Evolutionary conservation across 2,113 vertebrate species (phyloP), one percentile per base, ranked within the genome.

Genomic region (Tetrao urogallus): DNA sequence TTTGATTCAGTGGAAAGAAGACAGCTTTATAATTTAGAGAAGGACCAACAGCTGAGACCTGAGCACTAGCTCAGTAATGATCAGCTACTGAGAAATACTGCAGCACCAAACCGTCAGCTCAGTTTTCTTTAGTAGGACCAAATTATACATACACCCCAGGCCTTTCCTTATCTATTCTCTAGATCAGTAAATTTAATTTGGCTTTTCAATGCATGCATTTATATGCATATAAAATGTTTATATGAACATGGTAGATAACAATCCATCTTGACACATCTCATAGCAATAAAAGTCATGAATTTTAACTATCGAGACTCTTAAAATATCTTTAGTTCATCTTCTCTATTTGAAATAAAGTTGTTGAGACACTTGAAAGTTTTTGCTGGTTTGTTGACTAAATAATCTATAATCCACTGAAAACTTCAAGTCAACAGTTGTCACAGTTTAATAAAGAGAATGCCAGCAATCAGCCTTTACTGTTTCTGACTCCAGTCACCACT

Each of bases 1-100:
- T 92, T 76, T 83, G 91, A 87, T 84, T 81, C 65, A 40, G 63
- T 45, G 83, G 43, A 96, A 89, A 64, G 69, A 90, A n/a, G 52
- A 92, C 88, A 36, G 88, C 57, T 83, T 95, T 94, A 17, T 10
- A 50, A 81, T 88, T 91, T 60, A 81, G 30, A 93, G 79, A 90
- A 71, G n/a, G 92, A 90, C 88, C 83, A 86, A 93, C 80, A 94
- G 66, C 89, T 75, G 92, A 80, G 90, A 82, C 48, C 43, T 3
- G 10, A 94, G 42, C 85, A 48, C 40, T 48, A 75, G 58, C 48
- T 92, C 58, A 88, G 72, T 86, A 85, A 82, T 21, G 48, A 93
- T 58, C 67, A 93, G 15, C 69, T 88, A 83, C 5, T 77, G 86
- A 91, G 69, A 92, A 89, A 82, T 36, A 70, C 2, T 76, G 43